These are phyloP conservation scores for Probosciger aterrimus DNA, from an alignment of 2,113 vertebrate genomes.

Conservation along the genomic window DNA sequence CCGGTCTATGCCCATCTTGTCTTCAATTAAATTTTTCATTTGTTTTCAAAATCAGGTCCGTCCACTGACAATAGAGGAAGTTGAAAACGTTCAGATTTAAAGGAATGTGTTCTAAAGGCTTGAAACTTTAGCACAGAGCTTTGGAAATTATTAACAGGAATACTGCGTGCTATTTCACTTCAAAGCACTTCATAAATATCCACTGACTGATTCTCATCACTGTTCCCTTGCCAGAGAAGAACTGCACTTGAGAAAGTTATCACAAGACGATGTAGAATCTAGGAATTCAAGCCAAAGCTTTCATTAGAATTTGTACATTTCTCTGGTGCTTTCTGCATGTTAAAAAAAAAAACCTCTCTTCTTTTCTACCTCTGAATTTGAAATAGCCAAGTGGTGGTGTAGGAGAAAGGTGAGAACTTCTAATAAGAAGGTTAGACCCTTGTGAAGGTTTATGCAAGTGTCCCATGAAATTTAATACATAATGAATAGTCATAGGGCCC, in stretches of 20 bases:
- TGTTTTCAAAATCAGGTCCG: not conserved
- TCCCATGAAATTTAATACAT: not conserved
- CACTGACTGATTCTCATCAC: not conserved
- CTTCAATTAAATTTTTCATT: not conserved
- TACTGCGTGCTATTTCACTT: not conserved
- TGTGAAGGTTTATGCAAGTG: not conserved
- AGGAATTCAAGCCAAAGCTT: not conserved
- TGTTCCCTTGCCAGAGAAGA: not conserved
- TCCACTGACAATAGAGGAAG: not conserved
- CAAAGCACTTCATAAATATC: not conserved
- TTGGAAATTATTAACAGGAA: not conserved
- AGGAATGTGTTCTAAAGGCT: not conserved
- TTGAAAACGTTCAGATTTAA: not conserved
- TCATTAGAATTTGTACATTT: not conserved
- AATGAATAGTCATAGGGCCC: not conserved
- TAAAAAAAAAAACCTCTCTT: not conserved
- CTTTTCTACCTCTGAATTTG: not conserved
- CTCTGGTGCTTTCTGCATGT: not conserved
- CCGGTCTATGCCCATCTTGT: not conserved
- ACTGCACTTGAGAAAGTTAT: not conserved
- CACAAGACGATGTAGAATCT: not conserved
- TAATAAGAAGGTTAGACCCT: not conserved
- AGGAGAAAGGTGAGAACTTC: not conserved
- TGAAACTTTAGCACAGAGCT: not conserved
- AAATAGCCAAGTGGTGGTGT: not conserved